Percentiles rank a stretch among this genome's conserved stretches.
These are phyloP conservation scores for Oceanites oceanicus DNA, from an alignment of 2,113 vertebrate genomes.

Conservation along the genomic window DNA sequence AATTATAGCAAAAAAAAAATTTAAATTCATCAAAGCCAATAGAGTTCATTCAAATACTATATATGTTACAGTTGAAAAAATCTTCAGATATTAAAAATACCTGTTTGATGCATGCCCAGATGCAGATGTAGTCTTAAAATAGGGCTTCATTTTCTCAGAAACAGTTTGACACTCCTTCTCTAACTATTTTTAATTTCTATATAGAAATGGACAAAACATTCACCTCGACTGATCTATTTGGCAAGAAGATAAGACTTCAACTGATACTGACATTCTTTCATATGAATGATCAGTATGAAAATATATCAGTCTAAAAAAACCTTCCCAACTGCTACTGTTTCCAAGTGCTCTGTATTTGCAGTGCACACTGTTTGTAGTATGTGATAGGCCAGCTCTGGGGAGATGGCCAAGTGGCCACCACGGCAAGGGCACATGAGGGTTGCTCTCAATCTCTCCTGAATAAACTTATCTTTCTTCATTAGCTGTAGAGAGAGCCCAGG, in stretches of 20 bases:
- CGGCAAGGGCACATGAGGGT: background rate
- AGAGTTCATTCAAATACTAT: background rate
- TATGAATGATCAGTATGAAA: background rate
- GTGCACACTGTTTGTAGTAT: background rate
- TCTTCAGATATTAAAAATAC: background rate
- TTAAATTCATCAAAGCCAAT: background rate
- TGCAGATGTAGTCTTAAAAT: background rate
- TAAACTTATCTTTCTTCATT: background rate
- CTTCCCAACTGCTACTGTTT: background rate
- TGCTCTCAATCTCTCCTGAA: background rate
- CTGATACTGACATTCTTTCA: background rate
- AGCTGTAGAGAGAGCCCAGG: background rate
- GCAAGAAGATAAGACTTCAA: background rate
- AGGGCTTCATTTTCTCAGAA: background rate
- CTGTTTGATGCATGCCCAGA: background rate
- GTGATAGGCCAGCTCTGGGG: background rate
- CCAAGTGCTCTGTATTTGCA: background rate
- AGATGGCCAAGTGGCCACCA: background rate
- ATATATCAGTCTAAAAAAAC: background rate
- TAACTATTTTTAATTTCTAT: background rate
- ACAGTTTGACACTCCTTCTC: background rate
- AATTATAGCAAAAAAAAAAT: background rate
- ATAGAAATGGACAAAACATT: background rate
- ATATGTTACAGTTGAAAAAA: background rate
- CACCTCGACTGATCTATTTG: rapidly evolving